Evolutionary conservation across 2,113 vertebrate species (phyloP).

Genomic region (Chiloscyllium plagiosum): DNA sequence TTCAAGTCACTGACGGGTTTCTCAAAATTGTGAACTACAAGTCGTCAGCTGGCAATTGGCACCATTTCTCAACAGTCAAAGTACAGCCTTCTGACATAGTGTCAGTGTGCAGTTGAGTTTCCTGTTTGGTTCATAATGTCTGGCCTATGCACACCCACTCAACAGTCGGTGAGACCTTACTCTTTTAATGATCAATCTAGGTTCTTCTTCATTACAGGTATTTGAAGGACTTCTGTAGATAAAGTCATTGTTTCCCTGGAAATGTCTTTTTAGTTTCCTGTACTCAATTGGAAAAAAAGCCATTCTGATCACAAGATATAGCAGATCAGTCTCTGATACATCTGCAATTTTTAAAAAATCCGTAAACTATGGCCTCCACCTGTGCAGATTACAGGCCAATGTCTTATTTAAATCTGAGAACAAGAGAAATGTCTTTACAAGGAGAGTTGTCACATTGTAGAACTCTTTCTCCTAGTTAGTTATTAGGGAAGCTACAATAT

Average conservation of each 20-base stretch:
- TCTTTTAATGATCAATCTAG: background rate
- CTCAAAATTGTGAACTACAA: background rate
- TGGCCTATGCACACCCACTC: no score
- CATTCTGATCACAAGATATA: background rate
- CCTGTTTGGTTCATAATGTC: background rate
- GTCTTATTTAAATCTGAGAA: background rate
- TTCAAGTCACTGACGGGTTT: background rate
- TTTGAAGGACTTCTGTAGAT: background rate
- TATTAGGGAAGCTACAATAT: background rate
- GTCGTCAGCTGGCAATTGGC: background rate
- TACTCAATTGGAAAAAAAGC: background rate
- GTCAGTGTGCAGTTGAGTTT: background rate
- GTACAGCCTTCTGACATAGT: background rate
- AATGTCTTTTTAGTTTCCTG: background rate
- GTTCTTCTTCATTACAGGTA: background rate
- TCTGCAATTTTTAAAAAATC: background rate
- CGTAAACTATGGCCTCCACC: background rate
- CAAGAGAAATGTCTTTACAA: background rate
- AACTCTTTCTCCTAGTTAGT: background rate
- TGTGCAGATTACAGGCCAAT: background rate
- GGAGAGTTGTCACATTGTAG: background rate
- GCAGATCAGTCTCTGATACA: background rate
- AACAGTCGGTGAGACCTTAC: background rate
- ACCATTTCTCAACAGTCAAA: background rate
- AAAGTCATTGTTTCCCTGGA: background rate